Percentiles rank a stretch among this genome's conserved stretches.
These are phyloP conservation scores for Griposia aprilina DNA, from an alignment of 2,888 invertebrate genomes.

Conservation along the genomic window DNA sequence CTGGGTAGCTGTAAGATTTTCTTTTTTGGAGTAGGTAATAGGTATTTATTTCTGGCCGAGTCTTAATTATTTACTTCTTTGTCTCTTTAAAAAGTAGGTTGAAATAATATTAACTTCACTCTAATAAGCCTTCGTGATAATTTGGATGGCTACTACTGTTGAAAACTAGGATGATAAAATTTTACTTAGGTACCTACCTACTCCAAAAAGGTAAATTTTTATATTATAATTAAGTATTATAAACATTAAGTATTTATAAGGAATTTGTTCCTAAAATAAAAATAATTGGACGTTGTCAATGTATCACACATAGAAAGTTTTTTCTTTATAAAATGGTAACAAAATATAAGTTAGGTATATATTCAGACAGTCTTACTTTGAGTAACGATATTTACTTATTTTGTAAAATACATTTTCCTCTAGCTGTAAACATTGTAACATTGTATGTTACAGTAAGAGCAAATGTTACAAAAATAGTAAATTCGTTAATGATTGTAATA, in stretches of 20 bases:
- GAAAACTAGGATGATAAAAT: too few relatives aligned
- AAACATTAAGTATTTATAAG: constrained; percentile 17
- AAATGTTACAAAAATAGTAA: constrained; percentile 56
- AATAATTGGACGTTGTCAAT: constrained; percentile 81
- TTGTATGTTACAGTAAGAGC: constrained; percentile 34
- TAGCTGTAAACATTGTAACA: constrained; percentile 3
- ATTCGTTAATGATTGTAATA: constrained; percentile 71
- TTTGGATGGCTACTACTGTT: not conserved
- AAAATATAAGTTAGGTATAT: constrained; percentile 49
- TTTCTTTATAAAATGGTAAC: constrained; percentile 69
- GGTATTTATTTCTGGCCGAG: not conserved
- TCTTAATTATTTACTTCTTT: not conserved
- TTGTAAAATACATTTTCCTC: constrained; percentile 35
- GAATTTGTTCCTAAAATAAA: constrained; percentile 56
- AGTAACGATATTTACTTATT: constrained; percentile 28
- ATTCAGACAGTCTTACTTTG: constrained; percentile 61
- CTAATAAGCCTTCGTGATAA: not conserved
- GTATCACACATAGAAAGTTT: constrained; percentile 70
- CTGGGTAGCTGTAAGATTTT: constrained; percentile 13
- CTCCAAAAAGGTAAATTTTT: constrained; percentile 12
- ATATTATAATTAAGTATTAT: not conserved
- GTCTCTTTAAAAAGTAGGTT: not conserved
- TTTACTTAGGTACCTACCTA: not conserved
- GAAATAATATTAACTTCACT: not conserved
- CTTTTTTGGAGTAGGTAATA: constrained; percentile 6